Evolutionary conservation across 2,113 vertebrate species (phyloP).

Genomic region (Festucalex cinctus): DNA sequence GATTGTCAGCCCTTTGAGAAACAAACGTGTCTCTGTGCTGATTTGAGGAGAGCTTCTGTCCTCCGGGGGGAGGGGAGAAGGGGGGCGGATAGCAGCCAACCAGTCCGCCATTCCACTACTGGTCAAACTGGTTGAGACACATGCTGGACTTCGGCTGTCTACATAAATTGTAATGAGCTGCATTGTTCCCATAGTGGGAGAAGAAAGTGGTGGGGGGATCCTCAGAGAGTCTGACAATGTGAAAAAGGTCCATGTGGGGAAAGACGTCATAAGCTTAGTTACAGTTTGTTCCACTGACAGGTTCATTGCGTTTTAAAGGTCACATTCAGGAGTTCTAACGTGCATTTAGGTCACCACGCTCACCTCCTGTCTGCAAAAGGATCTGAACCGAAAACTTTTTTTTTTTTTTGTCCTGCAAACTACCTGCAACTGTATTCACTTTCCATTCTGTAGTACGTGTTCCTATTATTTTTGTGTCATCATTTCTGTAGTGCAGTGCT

Average conservation of each 20-base stretch:
- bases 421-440: neutral
- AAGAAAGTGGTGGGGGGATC: slow-evolving; percentile 15
- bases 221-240: slow-evolving; percentile 31
- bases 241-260: slow-evolving; percentile 12
- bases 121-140: slow-evolving; percentile 52
- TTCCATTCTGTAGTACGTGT: neutral
- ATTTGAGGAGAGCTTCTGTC: slow-evolving; percentile 59
- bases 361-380: neutral
- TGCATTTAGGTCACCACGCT: neutral
- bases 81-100: slow-evolving; percentile 46
- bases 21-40: slow-evolving; percentile 73
- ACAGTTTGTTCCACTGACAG: neutral
- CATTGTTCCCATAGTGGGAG: slow-evolving; percentile 68
- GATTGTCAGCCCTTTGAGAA: slow-evolving; percentile 36
- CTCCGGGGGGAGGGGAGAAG: slow-evolving; percentile 46
- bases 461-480: neutral
- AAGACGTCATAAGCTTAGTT: slow-evolving; percentile 1
- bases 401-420: no score
- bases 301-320: neutral
- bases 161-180: slow-evolving; percentile 69
- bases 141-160: slow-evolving; percentile 59
- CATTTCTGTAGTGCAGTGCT: neutral
- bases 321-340: neutral
- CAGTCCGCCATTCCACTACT: slow-evolving; percentile 62
- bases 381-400: neutral